These are phyloP conservation scores for Thereva unica DNA, from an alignment of 2,888 invertebrate genomes.

Conservation along the genomic window DNA sequence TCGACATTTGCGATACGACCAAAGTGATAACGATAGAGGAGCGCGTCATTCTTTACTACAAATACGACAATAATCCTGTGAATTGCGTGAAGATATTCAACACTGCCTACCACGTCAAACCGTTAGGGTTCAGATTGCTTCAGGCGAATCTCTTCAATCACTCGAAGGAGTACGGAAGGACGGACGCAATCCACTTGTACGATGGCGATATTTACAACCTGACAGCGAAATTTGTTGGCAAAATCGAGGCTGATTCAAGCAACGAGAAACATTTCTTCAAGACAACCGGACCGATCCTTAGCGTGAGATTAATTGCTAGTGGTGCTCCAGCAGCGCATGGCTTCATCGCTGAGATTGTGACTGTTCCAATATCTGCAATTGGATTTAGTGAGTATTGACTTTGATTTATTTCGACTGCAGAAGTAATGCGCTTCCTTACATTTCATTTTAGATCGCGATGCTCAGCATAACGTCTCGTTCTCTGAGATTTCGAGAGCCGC, in stretches of 20 bases:
- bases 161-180: slow-evolving; percentile 76
- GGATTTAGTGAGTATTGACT: slow-evolving; percentile 76
- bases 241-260: slow-evolving; percentile 71
- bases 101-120: slow-evolving; percentile 81
- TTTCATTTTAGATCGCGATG: slow-evolving; percentile 75
- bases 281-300: slow-evolving; percentile 78
- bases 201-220: slow-evolving; percentile 93
- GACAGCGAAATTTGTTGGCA: slow-evolving; percentile 72
- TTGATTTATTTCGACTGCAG: neutral
- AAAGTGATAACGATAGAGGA: slow-evolving; percentile 91
- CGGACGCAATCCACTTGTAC: slow-evolving; percentile 83
- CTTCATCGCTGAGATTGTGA: slow-evolving; percentile 96
- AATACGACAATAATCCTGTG: slow-evolving; percentile 93
- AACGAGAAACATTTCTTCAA: slow-evolving; percentile 76
- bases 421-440: neutral
- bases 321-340: slow-evolving; percentile 94
- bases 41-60: slow-evolving; percentile 89
- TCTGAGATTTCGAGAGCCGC: slow-evolving; percentile 79
- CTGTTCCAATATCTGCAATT: slow-evolving; percentile 88
- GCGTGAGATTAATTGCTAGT: slow-evolving; percentile 89
- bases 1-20: slow-evolving; percentile 94
- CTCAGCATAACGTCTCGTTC: slow-evolving; percentile 86
- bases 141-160: slow-evolving; percentile 93
- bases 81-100: slow-evolving; percentile 98
- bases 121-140: slow-evolving; percentile 84